Percentiles rank a stretch among this genome's conserved stretches.
phyloP scores from a whole-genome alignment of 2,888 invertebrate genomes.

The Meganola albula region DNA sequence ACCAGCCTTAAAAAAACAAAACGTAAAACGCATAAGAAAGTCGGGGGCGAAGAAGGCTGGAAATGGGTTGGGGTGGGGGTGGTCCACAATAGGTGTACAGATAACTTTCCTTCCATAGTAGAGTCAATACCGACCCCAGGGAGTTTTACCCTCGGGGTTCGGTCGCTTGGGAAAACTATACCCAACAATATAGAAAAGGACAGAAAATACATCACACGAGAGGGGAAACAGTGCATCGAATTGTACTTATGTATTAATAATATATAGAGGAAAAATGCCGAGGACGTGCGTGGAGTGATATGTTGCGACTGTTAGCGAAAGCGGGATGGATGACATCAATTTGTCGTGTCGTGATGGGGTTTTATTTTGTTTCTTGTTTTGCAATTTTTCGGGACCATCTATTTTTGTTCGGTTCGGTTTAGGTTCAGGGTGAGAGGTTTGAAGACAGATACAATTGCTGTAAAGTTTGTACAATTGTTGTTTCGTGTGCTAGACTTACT shows the following conservation, averaged over 20 bases:
- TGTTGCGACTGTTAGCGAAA: slow-evolving; percentile 75
- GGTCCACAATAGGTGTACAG: slow-evolving; percentile 76
- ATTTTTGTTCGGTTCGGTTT: slow-evolving; percentile 27
- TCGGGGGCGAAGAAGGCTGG: slow-evolving; percentile 46
- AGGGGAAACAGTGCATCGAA: slow-evolving; percentile 56
- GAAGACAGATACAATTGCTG: slow-evolving; percentile 1
- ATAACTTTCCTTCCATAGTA: slow-evolving; percentile 77
- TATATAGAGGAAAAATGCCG: slow-evolving; percentile 78
- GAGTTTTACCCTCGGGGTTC: slow-evolving; percentile 76
- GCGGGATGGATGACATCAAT: slow-evolving; percentile 76
- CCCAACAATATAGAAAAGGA: slow-evolving; percentile 77
- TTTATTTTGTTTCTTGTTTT: slow-evolving; percentile 73
- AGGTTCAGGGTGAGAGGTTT: slow-evolving; percentile 10
- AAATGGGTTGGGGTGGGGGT: slow-evolving; percentile 44
- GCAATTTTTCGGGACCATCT: slow-evolving; percentile 38
- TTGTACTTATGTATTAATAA: slow-evolving; percentile 76
- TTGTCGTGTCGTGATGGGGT: slow-evolving; percentile 77
- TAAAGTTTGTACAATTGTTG: too few species aligned
- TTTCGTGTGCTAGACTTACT: too few species aligned
- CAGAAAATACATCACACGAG: slow-evolving; percentile 42
- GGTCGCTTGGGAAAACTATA: slow-evolving; percentile 78
- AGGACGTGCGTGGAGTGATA: slow-evolving; percentile 74
- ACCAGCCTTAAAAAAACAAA: slow-evolving; percentile 57
- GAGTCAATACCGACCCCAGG: slow-evolving; percentile 77
- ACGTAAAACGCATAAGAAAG: slow-evolving; percentile 76